These are phyloP conservation scores for Terrapene triunguis DNA, from an alignment of 2,113 vertebrate genomes.

Conservation along the genomic window DNA sequence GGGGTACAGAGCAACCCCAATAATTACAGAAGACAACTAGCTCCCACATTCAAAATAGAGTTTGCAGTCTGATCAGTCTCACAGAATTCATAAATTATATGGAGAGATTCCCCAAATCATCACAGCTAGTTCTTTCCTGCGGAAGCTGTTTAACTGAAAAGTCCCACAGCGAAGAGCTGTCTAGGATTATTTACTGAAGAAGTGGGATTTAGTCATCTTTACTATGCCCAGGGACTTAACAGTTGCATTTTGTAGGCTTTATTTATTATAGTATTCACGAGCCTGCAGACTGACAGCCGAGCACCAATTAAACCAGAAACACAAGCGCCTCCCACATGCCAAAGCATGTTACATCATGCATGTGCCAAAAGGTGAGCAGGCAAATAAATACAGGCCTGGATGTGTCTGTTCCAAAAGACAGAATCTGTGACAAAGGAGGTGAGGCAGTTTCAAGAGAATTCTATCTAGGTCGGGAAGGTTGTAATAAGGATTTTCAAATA, in stretches of 20 bases:
- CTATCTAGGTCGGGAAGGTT: neutral
- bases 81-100: neutral
- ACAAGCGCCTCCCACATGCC: rapidly evolving
- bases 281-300: neutral
- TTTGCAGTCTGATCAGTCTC: neutral
- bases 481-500: neutral
- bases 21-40: neutral
- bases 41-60: neutral
- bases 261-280: neutral
- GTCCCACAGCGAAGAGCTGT: neutral
- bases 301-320: neutral
- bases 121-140: rapidly evolving
- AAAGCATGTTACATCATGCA: neutral
- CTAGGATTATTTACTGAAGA: neutral
- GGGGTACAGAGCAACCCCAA: neutral
- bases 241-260: neutral
- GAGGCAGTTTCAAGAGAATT: neutral
- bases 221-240: neutral
- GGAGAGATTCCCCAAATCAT: neutral
- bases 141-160: neutral
- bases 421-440: neutral
- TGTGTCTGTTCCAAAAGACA: neutral
- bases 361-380: neutral
- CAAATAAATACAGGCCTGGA: neutral
- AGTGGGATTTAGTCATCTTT: rapidly evolving